phyloP scores from a whole-genome alignment of 1,140 invertebrate genomes.

The Drosophila nigrodunni region DNA sequence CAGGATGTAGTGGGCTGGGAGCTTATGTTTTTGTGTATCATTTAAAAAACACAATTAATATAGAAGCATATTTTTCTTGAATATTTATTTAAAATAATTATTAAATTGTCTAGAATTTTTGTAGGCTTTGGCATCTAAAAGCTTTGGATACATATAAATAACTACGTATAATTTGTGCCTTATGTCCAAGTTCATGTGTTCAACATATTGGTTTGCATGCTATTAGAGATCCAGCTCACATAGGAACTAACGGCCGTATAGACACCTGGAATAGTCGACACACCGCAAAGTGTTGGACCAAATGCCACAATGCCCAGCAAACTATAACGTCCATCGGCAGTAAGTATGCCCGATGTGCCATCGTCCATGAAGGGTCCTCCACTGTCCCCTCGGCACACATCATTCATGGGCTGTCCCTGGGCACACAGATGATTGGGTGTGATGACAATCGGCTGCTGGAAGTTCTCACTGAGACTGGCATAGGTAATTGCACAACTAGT shows the following conservation, averaged over 20 bases:
- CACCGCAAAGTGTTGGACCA: conserved; percentile 87
- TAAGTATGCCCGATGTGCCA: conserved; percentile 70
- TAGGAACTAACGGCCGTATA: conserved; percentile 86
- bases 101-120: conserved; percentile 17
- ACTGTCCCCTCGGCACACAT: conserved; percentile 86
- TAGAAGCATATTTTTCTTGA: not conserved
- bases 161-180: not conserved
- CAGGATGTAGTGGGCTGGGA: no score
- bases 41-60: no score
- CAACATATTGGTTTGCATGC: conserved; percentile 18
- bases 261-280: conserved; percentile 85
- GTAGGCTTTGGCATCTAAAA: conserved; percentile 64
- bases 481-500: conserved; percentile 74
- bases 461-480: conserved; percentile 83
- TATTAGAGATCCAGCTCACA: conserved; percentile 85
- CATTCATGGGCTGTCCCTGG: conserved; percentile 84
- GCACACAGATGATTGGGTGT: conserved; percentile 85
- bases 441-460: conserved; percentile 83
- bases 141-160: conserved; percentile 45
- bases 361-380: conserved; percentile 89
- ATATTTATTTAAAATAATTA: conserved; percentile 19
- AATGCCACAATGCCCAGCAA: conserved; percentile 89
- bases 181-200: not conserved
- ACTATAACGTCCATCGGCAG: conserved; percentile 80
- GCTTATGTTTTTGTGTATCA: no score